Evolutionary conservation across 2,888 invertebrate species (phyloP).

Genomic region (Netelia melanura): DNA sequence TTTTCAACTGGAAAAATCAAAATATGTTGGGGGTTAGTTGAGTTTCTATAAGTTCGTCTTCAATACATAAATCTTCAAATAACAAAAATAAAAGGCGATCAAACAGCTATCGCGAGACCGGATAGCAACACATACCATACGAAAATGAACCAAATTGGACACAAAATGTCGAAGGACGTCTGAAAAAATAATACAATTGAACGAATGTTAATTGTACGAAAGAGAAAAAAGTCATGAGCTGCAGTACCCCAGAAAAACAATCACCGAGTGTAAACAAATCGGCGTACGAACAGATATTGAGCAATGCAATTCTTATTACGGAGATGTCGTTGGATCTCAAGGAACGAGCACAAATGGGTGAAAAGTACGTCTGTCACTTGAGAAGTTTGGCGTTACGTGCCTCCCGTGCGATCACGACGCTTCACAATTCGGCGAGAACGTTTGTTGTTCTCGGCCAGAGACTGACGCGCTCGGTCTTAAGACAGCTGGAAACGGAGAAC

Average conservation of each 20-base stretch:
- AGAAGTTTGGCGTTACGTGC: constrained; percentile 81
- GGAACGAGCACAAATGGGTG: constrained; percentile 81
- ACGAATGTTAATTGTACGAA: neutral
- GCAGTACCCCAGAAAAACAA: constrained; percentile 11
- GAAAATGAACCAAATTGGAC: neutral
- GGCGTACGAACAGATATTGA: constrained; percentile 80
- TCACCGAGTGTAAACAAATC: constrained; percentile 2
- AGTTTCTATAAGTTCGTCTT: too few species aligned
- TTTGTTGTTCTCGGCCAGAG: constrained; percentile 79
- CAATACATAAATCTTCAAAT: neutral
- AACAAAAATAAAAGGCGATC: neutral
- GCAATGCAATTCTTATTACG: constrained; percentile 82
- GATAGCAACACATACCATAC: neutral
- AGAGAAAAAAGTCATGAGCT: constrained; percentile 13
- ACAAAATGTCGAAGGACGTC: neutral
- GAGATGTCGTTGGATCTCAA: constrained; percentile 84
- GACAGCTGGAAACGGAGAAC: constrained; percentile 71
- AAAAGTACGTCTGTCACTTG: constrained; percentile 83
- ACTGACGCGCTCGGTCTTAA: constrained; percentile 75
- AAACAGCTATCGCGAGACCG: neutral
- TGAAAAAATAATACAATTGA: neutral
- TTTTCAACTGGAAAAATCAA: too few species aligned
- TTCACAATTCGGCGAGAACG: constrained; percentile 81
- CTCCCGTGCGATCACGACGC: constrained; percentile 80
- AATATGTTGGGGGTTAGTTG: too few species aligned